Evolutionary conservation across 2,797 vertebrate genomes (phyloP).

Genomic region (Odontamblyopus rebecca): DNA sequence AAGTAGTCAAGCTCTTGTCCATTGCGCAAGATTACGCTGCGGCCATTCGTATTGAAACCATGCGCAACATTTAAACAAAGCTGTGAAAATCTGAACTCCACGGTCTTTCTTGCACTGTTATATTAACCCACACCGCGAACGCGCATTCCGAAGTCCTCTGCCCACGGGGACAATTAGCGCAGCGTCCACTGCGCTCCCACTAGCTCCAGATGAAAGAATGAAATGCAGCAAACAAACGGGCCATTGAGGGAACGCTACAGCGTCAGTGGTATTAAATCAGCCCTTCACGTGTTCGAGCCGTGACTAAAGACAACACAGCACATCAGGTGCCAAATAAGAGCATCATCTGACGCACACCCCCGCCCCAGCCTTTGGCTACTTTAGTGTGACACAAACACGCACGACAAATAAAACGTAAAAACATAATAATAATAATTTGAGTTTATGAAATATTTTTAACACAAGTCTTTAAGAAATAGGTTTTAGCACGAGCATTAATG

Average conservation of each 20-base stretch:
- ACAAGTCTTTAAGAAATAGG: too few species aligned
- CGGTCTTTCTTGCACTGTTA: not conserved
- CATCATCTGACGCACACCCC: slow-evolving; percentile 6
- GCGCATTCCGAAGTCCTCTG: slow-evolving; percentile 37
- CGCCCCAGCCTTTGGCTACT: not conserved
- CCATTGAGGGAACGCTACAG: slow-evolving; percentile 60
- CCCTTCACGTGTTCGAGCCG: slow-evolving; percentile 31
- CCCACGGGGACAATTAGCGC: slow-evolving; percentile 61
- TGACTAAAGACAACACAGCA: slow-evolving; percentile 35
- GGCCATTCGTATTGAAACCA: not conserved
- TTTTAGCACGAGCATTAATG: too few species aligned
- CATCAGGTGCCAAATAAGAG: slow-evolving; percentile 38
- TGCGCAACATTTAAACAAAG: slow-evolving; percentile 14
- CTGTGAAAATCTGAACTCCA: too few species aligned
- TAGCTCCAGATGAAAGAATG: slow-evolving; percentile 55
- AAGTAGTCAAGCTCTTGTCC: slow-evolving; percentile 8
- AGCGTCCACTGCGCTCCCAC: slow-evolving; percentile 45
- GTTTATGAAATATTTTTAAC: too few species aligned
- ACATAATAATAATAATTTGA: too few species aligned
- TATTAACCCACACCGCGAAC: not conserved
- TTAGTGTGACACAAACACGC: slow-evolving; percentile 1
- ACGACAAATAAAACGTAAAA: not conserved
- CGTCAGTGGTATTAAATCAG: slow-evolving; percentile 55
- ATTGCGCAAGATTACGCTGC: slow-evolving; percentile 15
- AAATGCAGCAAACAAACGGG: slow-evolving; percentile 58